A percentile compares a stretch with the other conserved stretches of the same genome.
Conservation (phyloP, 1,140 invertebrate species). For the Whitmania pigra region DNA sequence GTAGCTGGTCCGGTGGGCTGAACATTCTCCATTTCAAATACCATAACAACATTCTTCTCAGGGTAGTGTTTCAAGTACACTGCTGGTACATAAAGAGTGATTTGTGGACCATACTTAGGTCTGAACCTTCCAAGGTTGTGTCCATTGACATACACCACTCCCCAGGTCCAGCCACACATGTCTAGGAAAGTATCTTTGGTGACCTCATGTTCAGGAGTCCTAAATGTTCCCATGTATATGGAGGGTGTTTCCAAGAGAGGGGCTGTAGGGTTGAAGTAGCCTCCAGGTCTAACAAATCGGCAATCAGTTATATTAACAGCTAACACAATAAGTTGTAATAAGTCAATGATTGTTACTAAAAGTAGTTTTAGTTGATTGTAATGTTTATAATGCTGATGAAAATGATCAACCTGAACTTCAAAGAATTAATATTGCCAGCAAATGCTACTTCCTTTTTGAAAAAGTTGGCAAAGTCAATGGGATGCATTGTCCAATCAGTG, state of each 20-base stretch:
- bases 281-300: too few relatives aligned
- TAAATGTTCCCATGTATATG: not conserved
- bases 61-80: constrained; percentile 20
- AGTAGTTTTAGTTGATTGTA: too few relatives aligned
- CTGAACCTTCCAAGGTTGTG: constrained; percentile 38
- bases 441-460: not conserved
- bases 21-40: constrained; percentile 31
- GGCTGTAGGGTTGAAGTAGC: too few relatives aligned
- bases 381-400: too few relatives aligned
- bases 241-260: too few relatives aligned
- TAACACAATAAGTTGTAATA: too few relatives aligned
- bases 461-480: constrained; percentile 28
- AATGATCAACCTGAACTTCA: too few relatives aligned
- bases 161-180: constrained; percentile 32
- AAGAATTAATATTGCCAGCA: too few relatives aligned
- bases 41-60: constrained; percentile 12
- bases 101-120: constrained; percentile 35
- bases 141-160: constrained; percentile 33
- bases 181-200: constrained; percentile 33
- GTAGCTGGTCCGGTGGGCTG: constrained; percentile 20
- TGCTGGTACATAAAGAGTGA: constrained; percentile 35
- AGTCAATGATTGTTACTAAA: too few relatives aligned
- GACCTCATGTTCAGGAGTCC: constrained; percentile 11
- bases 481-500: constrained; percentile 34
- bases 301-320: too few relatives aligned